Conservation (phyloP, 2,797 vertebrate genomes). For the Simalia tracyae region DNA sequence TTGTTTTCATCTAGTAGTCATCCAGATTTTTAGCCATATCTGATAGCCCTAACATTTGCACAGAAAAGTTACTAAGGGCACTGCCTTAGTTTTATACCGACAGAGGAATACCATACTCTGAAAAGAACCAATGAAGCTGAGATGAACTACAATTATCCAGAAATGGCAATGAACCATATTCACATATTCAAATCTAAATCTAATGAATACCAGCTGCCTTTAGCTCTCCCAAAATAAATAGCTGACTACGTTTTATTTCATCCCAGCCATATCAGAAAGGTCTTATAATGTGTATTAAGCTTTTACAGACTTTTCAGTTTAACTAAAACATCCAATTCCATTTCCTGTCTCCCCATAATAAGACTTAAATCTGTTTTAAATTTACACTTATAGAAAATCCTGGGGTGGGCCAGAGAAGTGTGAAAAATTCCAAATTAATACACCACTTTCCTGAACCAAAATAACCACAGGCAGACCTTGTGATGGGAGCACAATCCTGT, state of each 20-base stretch:
- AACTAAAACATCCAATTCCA: background rate
- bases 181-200: slow-evolving; percentile 47
- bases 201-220: slow-evolving; percentile 50
- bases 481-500: slow-evolving; percentile 47
- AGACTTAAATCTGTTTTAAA: slow-evolving; percentile 10
- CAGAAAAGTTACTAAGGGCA: background rate
- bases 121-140: slow-evolving; percentile 34
- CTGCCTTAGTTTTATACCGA: background rate
- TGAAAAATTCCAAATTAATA: slow-evolving; percentile 42
- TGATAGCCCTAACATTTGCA: background rate
- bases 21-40: background rate
- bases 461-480: slow-evolving; percentile 36
- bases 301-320: slow-evolving; percentile 2
- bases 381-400: background rate
- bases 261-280: slow-evolving; percentile 39
- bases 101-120: slow-evolving; percentile 31
- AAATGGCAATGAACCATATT: slow-evolving; percentile 35
- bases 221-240: slow-evolving; percentile 57
- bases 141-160: slow-evolving; percentile 44
- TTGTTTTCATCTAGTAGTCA: background rate
- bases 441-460: slow-evolving; percentile 43
- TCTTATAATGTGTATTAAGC: slow-evolving; percentile 55
- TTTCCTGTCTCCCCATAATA: background rate
- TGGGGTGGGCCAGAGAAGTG: slow-evolving; percentile 16
- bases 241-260: slow-evolving; percentile 51